Evolutionary conservation across 1,140 invertebrate genomes (phyloP).

Genomic region (Drosophila sproati): DNA sequence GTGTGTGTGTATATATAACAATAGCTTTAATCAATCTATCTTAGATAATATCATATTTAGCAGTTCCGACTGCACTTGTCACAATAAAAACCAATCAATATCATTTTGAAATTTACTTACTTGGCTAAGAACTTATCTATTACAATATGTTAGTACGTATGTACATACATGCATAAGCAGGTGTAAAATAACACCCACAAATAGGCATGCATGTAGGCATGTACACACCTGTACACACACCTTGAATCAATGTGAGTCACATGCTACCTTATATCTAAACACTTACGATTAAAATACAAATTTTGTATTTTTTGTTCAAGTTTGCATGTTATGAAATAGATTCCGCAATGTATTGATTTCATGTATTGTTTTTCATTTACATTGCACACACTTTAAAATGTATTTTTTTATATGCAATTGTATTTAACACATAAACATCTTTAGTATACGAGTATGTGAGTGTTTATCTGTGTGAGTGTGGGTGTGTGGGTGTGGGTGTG

Average conservation of each 20-base stretch:
- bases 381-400: constrained; percentile 10
- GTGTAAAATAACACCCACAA: neutral
- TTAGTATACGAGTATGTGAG: constrained; percentile 17
- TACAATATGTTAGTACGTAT: neutral
- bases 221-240: neutral
- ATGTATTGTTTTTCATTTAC: constrained; percentile 3
- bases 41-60: constrained; percentile 55
- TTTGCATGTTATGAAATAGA: constrained; percentile 5
- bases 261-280: constrained; percentile 25
- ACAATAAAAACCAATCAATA: constrained; percentile 63
- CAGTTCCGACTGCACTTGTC: constrained; percentile 41
- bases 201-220: neutral
- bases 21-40: constrained; percentile 42
- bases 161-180: constrained; percentile 6
- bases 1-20: constrained; percentile 39
- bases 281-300: constrained; percentile 34
- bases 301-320: constrained; percentile 1
- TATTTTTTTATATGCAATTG: constrained; percentile 6
- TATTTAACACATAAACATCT: constrained; percentile 1
- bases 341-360: constrained; percentile 18
- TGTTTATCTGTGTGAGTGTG: constrained; percentile 15
- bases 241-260: constrained; percentile 52
- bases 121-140: constrained; percentile 3
- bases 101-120: constrained; percentile 42
- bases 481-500: constrained; percentile 1